Base-by-base conservation (phyloP, 2,888 invertebrate species). In the Amorpha juglandis region DNA sequence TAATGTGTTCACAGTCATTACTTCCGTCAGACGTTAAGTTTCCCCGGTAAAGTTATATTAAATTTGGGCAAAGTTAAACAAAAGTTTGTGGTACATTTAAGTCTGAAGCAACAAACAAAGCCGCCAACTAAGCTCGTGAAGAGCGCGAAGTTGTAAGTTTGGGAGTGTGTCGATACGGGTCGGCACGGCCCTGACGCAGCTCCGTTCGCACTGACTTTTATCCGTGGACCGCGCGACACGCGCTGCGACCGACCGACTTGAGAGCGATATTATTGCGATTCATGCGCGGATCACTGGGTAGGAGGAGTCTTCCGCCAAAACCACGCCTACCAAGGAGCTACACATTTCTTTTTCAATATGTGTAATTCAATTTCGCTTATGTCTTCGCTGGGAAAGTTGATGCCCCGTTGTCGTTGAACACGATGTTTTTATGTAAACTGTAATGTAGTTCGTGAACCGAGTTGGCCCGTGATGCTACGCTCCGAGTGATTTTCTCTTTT, bases 331-430 rank as follows among this genome's bases (percentile, higher is more conserved):
- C 86, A 91, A 93, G 93, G 82, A 91, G 91, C 92, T 92, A 89
- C 92, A 93, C 92, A 92, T 92, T 93, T 92, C 92, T 92, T 92
- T 93, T 93, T 93, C 93, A 92, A 93, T 93, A 93, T 92, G 92
- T 93, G 93, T 93, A 92, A 92, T 93, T 93, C 93, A 92, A 92
- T 93, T 93, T 92, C 91, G 92, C 92, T 92, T 93, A 92, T 92
- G 93, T 92, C 93, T 93, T 93, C 91, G 92, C 92, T 91, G 91
- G 92, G 91, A 91, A 92, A 93, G 91, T 92, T 92, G 92, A 92
- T 92, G 92, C 91, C 89, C 90, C 89, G 92, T 91, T 93, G 93
- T 92, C 92, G 91, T 92, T 92, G 87, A 91, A 90, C 92, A 90
- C 90, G 92, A 91, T 92, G 92, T 93, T 93, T 92, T 93, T 93